Evolutionary conservation across 1,140 invertebrate species (phyloP).

Genomic region (Plodia interpunctella): DNA sequence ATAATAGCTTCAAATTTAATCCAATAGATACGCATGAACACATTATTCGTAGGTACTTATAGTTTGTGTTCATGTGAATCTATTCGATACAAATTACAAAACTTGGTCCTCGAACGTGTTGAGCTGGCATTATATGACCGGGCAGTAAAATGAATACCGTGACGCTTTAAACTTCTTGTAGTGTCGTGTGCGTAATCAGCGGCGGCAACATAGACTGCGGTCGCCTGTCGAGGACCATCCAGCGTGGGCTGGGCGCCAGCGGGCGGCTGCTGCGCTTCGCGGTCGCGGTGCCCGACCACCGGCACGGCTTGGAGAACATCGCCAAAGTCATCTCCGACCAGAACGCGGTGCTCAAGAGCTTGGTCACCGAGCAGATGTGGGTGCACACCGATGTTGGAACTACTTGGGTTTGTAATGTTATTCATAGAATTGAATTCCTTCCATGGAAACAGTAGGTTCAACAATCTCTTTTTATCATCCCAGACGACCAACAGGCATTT

Average conservation of each 20-base stretch:
- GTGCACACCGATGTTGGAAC: slow-evolving; percentile 51
- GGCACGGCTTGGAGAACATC: slow-evolving; percentile 43
- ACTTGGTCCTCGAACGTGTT: no score
- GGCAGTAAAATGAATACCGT: no score
- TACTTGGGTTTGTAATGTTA: slow-evolving; percentile 59
- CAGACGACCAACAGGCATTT: no score
- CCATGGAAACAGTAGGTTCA: no score
- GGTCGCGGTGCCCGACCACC: slow-evolving; percentile 49
- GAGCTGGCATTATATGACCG: no score
- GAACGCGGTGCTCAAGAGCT: slow-evolving; percentile 51
- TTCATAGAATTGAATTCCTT: no score
- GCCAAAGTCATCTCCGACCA: slow-evolving; percentile 50
- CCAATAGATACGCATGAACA: no score
- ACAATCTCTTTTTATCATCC: no score
- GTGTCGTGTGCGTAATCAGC: slow-evolving; percentile 58
- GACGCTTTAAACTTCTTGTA: slow-evolving; percentile 23
- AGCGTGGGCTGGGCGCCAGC: slow-evolving; percentile 50
- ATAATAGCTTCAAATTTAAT: no score
- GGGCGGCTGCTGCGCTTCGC: slow-evolving; percentile 53
- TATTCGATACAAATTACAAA: no score
- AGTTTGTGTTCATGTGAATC: no score
- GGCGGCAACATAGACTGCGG: slow-evolving; percentile 59
- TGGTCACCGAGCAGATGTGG: slow-evolving; percentile 65
- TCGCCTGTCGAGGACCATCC: slow-evolving; percentile 47
- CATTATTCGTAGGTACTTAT: no score